Evolutionary conservation across 2,888 invertebrate species (phyloP), one percentile per base, ranked within the genome.

Genomic region (Drosophila birchii): DNA sequence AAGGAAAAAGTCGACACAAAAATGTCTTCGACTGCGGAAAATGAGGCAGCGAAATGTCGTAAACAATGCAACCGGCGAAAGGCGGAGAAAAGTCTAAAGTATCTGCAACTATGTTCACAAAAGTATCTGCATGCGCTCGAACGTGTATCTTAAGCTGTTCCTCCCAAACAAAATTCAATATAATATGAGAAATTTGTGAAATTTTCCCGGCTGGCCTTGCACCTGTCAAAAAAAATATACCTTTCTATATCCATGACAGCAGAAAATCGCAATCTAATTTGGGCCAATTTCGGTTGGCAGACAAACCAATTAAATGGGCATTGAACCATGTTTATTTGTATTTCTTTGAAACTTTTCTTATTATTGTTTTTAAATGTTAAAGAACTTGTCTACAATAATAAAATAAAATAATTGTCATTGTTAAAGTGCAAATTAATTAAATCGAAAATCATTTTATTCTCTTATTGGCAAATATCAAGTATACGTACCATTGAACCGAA

Each of bases 11-110:
- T 80, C 84, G 73, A 71, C 80, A 88, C 75, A 83, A 88, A 87
- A 90, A 88, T 86, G 86, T 82, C 78, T 88, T 75, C 70, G 81
- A 79, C 77, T 79, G 79, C 81, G 84, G 89, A 89, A 86, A 88
- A 78, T 78, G 80, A 89, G 74, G 83, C 88, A 80, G 86, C 74
- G 73, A 86, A 86, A 80, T 86, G 84, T 79, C 89, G 86, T 86
- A 81, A 90, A 90, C 86, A 86, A 90, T 78, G 87, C 86, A 81
- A 62, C 57, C 49, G 79, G 85, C 85, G 83, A 83, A 89, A 89
- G 82, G 86, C 80, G 78, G 75, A 78, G 86, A 86, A 83, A 89
- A 75, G 86, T 75, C 70, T 67, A 72, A 29, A 64, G 70, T 57
- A 43, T 67, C 44, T 68, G 51, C 69, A 53, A 75, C 45, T 47